phyloP scores from a whole-genome alignment of 2,797 vertebrate genomes.

The Leucoraja ocellata region DNA sequence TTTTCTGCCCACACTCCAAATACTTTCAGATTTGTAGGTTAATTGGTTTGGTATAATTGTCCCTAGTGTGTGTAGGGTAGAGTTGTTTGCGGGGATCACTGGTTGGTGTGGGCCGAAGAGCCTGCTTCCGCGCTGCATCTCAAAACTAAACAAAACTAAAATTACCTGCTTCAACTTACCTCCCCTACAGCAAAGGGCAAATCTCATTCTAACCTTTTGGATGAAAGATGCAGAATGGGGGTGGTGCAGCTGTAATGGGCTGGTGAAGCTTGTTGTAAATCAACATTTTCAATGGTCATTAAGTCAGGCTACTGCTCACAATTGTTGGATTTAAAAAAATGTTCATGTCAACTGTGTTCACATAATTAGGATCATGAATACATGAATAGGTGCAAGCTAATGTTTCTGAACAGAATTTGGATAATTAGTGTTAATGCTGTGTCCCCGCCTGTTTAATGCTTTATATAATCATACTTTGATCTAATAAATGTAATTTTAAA shows the following conservation, averaged over 20 bases:
- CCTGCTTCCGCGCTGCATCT: no score
- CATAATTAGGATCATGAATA: neutral
- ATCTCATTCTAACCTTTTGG: neutral
- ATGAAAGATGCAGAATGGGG: neutral
- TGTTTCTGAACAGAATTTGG: neutral
- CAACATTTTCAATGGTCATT: neutral
- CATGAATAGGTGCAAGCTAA: neutral
- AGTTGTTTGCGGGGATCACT: no score
- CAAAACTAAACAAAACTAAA: neutral
- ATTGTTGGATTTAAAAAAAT: neutral
- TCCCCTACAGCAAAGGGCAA: neutral
- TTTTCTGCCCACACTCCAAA: no score
- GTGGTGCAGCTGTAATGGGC: neutral
- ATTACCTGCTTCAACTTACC: neutral
- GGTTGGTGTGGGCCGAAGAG: no score
- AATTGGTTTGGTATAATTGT: no score
- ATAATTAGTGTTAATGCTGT: neutral
- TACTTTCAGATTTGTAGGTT: no score
- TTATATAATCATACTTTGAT: neutral
- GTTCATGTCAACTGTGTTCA: neutral
- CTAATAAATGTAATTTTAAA: neutral
- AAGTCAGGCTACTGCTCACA: neutral
- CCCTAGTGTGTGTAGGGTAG: no score
- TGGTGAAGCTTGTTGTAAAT: neutral
- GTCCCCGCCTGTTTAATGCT: neutral